These are phyloP conservation scores for Archaeoteleia sp. DNA, from an alignment of 2,888 invertebrate species.

Conservation along the genomic window DNA sequence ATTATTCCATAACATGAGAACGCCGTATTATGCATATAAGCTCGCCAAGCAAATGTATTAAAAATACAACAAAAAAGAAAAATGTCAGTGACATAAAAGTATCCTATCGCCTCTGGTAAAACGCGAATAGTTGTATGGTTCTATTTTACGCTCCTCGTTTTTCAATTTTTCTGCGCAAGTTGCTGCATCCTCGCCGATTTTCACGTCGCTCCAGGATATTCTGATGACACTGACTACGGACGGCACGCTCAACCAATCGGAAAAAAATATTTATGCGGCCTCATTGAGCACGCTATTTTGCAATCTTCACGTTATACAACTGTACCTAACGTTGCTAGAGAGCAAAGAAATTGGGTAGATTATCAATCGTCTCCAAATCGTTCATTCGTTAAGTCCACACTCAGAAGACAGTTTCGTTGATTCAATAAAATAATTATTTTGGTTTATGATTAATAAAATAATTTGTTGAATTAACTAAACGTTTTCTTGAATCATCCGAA, in stretches of 20 bases:
- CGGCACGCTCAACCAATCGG: slow-evolving; percentile 39
- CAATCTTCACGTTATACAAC: slow-evolving; percentile 4
- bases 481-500: no score
- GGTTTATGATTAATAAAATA: no score
- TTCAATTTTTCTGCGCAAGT: slow-evolving; percentile 12
- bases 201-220: slow-evolving; percentile 18
- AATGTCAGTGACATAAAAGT: background rate
- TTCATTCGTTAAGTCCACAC: no score
- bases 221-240: slow-evolving; percentile 18
- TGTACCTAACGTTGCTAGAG: no score
- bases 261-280: slow-evolving; percentile 27
- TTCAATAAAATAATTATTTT: no score
- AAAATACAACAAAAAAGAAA: slow-evolving; percentile 5
- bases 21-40: background rate
- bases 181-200: slow-evolving; percentile 25
- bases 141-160: slow-evolving; percentile 22
- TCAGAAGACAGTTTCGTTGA: no score
- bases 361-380: no score
- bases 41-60: slow-evolving; percentile 2
- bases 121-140: slow-evolving; percentile 15
- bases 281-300: slow-evolving; percentile 27
- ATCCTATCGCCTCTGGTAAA: slow-evolving; percentile 24
- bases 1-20: slow-evolving; percentile 16
- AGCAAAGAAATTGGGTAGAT: no score
- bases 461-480: no score